Percentiles rank a stretch among this genome's conserved stretches.
phyloP scores from a whole-genome alignment of 2,888 invertebrate species.

The Eulithis testata region DNA sequence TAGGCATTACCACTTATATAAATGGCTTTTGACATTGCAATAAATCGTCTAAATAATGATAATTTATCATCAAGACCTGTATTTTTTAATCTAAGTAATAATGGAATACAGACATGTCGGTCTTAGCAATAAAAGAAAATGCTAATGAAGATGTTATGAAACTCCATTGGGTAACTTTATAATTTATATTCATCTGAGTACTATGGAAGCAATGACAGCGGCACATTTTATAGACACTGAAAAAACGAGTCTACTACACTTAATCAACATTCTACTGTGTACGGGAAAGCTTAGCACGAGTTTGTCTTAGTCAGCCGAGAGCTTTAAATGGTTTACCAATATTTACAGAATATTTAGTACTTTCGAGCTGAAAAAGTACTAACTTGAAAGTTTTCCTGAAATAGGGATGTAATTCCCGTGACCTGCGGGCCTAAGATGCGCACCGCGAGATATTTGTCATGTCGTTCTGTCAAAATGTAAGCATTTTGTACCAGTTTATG shows the following conservation, averaged over 20 bases:
- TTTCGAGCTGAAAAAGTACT: no score
- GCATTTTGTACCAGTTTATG: no score
- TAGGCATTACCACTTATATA: no score
- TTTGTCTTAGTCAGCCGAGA: background rate
- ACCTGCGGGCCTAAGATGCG: no score
- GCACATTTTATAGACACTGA: constrained; percentile 35
- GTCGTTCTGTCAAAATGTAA: no score
- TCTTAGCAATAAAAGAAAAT: constrained; percentile 9
- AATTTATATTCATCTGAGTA: constrained; percentile 25
- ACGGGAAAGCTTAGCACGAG: constrained; percentile 4
- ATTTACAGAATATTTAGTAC: no score
- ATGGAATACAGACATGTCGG: constrained; percentile 1
- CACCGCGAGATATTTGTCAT: no score
- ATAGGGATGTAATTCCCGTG: no score
- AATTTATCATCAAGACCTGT: background rate
- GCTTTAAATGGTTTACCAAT: no score
- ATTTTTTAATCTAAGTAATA: background rate
- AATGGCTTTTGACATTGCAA: background rate
- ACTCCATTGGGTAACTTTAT: constrained; percentile 15
- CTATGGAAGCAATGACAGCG: constrained; percentile 26
- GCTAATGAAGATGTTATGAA: constrained; percentile 21
- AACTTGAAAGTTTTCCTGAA: no score
- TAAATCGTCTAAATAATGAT: background rate
- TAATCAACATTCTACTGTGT: constrained; percentile 51
- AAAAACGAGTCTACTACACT: constrained; percentile 36